Conservation (phyloP, 2,888 invertebrate species). For the Macropis europaea region DNA sequence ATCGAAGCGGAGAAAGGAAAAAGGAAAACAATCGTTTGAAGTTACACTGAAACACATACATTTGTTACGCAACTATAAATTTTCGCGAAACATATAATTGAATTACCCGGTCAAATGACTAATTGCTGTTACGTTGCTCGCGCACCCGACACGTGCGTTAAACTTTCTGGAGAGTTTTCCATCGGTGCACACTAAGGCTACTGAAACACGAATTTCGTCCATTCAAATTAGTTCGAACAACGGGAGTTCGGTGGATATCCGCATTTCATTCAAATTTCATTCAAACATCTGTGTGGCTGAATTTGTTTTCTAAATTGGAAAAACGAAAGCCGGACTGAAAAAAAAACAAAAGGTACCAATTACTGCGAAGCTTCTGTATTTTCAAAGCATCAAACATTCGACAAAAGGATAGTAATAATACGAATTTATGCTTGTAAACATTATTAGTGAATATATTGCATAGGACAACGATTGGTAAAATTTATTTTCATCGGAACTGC, state of each 20-base stretch:
- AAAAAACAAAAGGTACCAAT: no score
- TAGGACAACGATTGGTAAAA: no score
- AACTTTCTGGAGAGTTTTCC: conserved; percentile 8
- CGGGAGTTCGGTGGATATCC: conserved; percentile 2
- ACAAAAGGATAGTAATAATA: no score
- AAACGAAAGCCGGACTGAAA: no score
- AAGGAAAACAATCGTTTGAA: no score
- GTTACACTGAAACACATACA: not conserved
- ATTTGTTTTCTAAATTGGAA: no score
- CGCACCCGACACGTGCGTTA: not conserved
- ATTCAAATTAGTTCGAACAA: conserved; percentile 4
- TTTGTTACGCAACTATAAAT: conserved; percentile 3
- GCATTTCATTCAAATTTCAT: not conserved
- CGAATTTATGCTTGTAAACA: no score
- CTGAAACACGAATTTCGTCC: not conserved
- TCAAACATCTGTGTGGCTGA: not conserved
- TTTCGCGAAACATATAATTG: not conserved
- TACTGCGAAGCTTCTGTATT: no score
- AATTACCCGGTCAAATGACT: conserved; percentile 18
- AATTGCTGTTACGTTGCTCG: conserved; percentile 15
- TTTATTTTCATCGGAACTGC: no score
- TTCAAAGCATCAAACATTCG: no score
- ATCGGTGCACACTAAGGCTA: not conserved
- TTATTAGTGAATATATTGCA: no score
- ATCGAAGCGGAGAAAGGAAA: no score